Base-by-base conservation (phyloP, 2,888 invertebrate genomes). In the Sisyra nigra region DNA sequence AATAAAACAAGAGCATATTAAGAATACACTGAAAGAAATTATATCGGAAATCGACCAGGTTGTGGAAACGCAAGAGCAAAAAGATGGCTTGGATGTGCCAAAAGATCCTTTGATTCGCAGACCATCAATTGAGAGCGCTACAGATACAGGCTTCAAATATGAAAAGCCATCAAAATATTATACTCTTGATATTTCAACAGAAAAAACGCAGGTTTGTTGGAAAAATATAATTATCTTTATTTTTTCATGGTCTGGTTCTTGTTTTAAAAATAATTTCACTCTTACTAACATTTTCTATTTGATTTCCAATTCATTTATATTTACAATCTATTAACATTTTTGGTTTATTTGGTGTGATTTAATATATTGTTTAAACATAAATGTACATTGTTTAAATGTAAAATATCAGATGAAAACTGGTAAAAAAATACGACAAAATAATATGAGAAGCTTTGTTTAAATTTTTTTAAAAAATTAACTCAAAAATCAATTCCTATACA, bases 11-110 rank as follows among this genome's bases (percentile, higher is more conserved):
- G 70, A 67, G 48, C 67, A 61, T 50, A 67, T 71, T 45, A 71
- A 69, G 50, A 70, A 67, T 52, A 66, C 69, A 11, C 57, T 74
- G 43, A 70, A 71, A 50, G 71, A 73, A 52, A 74, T 74, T 42
- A 73, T 74, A 49, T 72, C 69, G 24, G 72, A 73, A 58, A 67
- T 74, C 53, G 74, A 74, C 55, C 64, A 61, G 39, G 72, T 68
- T 48, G 71, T 68, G 19, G 68, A 65, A 49, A 66, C 62, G 37
- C 67, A 70, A 49, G 53, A 49, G 17, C 56, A 56, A 41, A 52
- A 51, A 33, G 54, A 54, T n/a, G 41, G 36, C 29, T 11, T 34
- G 11, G 15, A 3, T 3, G 34, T 34, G 11, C 13, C 11, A 11
- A 14, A 4, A 14, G 17, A 35, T 15, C 2, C 14, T n/a, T 13